Base-by-base conservation (phyloP, 2,888 invertebrate species). In the Oxycera nigricornis region DNA sequence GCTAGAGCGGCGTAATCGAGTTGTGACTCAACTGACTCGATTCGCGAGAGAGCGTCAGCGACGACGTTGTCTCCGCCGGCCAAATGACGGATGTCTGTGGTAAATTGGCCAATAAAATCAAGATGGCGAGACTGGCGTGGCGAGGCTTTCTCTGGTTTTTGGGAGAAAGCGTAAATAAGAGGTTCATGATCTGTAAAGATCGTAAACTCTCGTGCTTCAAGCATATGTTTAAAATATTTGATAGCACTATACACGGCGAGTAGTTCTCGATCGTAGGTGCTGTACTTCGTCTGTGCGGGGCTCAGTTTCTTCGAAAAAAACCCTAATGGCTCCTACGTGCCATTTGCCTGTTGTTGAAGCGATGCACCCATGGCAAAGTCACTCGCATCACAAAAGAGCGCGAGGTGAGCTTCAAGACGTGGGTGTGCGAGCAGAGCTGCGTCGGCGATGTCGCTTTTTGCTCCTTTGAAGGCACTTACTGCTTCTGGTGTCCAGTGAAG, bases 71-170 rank as follows among this genome's bases (percentile, higher is more conserved):
- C 28, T 30, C 41, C 57, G 11, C 73, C 73, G 11, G 73, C 52
- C 17, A 75, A 59, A 7, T 75, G 73, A 7, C 35, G 62, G 28
- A 76, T 75, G 14, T 75, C 72, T 11, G 75, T 76, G 1, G 70
- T 70, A 67, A 67, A 74, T 26, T 72, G 72, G 14, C 73, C 62
- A 17, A 74, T 76, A 14, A 59, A 68, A 28, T 76, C 74, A 31
- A 76, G 52, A 9, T 84, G 80, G 0, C 82, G 74, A 6, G 79
- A 77, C 73, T 84, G 83, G 3, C 83, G 70, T 1, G 83, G 83
- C 1, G 82, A 81, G 26, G 79, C 79, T 6, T 80, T 80, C 0
- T 80, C 79, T 2, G 75, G 26, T 2, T 79, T 78, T 76, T 79
- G 73, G 7, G 62, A 14, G 73, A 84, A 80, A 1, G 83, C 82